phyloP scores from a whole-genome alignment of 2,888 invertebrate genomes.

The Pseudococcus jackbeardsleyi region DNA sequence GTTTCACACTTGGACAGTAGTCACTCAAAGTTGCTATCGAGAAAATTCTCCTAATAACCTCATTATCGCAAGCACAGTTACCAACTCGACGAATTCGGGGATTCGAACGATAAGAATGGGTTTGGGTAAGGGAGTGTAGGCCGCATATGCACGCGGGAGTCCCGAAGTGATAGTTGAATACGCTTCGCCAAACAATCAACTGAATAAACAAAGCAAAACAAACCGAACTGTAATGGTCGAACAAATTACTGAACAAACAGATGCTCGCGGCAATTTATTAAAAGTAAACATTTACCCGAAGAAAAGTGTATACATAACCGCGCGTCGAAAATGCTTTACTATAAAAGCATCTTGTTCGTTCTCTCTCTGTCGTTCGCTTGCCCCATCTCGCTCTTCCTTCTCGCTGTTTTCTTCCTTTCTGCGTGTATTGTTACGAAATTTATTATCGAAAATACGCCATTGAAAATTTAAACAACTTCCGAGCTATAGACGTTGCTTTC shows the following conservation, averaged over 20 bases:
- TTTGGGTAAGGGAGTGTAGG: background rate
- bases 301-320: constrained; percentile 62
- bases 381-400: background rate
- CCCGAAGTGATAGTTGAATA: constrained; percentile 37
- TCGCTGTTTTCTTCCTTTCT: background rate
- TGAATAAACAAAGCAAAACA: constrained; percentile 55
- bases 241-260: constrained; percentile 60
- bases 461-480: constrained; percentile 52
- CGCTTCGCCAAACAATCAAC: constrained; percentile 59
- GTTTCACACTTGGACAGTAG: too few species aligned
- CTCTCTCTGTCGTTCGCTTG: background rate
- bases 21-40: too few species aligned
- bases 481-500: constrained; percentile 27
- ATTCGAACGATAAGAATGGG: background rate
- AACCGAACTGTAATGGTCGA: constrained; percentile 61
- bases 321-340: constrained; percentile 43
- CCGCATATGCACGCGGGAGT: background rate
- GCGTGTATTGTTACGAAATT: constrained; percentile 8
- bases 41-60: background rate
- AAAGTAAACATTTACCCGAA: constrained; percentile 61
- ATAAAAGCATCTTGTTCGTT: constrained; percentile 47
- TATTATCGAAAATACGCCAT: constrained; percentile 52
- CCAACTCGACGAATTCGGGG: background rate
- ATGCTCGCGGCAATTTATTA: constrained; percentile 59
- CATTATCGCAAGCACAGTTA: background rate